These are phyloP conservation scores for Sisyra nigra DNA, from an alignment of 2,888 invertebrate genomes.

Conservation along the genomic window DNA sequence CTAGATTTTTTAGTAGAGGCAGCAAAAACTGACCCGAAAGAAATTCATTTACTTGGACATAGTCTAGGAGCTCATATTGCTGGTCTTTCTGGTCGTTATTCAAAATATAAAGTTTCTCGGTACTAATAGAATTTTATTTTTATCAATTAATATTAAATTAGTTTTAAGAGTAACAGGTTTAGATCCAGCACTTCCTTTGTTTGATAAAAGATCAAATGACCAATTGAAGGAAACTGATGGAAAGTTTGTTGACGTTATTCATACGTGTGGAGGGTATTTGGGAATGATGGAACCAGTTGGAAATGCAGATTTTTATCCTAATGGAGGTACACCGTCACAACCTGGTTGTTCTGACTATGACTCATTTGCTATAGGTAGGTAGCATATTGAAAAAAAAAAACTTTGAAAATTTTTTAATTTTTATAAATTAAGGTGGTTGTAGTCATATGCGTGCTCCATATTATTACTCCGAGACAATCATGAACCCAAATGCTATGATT, in stretches of 20 bases:
- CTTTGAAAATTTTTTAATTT: not conserved
- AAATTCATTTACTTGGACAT: conserved; percentile 4
- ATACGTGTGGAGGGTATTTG: conserved; percentile 23
- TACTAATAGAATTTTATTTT: not conserved
- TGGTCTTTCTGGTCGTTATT: conserved; percentile 1
- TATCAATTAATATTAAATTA: not conserved
- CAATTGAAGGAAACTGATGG: conserved; percentile 19
- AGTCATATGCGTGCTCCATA: conserved; percentile 25
- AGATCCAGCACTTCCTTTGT: conserved; percentile 26
- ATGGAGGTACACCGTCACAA: conserved; percentile 22
- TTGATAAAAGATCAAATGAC: conserved; percentile 19
- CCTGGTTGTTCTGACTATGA: conserved; percentile 22
- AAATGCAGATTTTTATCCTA: conserved; percentile 24
- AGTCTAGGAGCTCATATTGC: conserved; percentile 6
- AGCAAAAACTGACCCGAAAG: not conserved
- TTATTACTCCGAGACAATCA: conserved; percentile 24
- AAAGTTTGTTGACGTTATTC: conserved; percentile 24
- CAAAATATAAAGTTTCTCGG: not conserved
- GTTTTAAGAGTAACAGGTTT: conserved; percentile 21
- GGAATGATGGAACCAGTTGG: conserved; percentile 13
- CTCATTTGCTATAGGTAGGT: conserved; percentile 19
- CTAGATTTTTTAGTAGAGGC: conserved; percentile 1
- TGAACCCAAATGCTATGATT: conserved; percentile 20
- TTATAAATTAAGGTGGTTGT: conserved; percentile 17
- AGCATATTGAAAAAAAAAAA: conserved; percentile 12